A percentile compares a stretch with the other conserved stretches of the same genome.
These are phyloP conservation scores for Spilarctia lutea DNA, from an alignment of 2,888 invertebrate genomes.

Conservation along the genomic window DNA sequence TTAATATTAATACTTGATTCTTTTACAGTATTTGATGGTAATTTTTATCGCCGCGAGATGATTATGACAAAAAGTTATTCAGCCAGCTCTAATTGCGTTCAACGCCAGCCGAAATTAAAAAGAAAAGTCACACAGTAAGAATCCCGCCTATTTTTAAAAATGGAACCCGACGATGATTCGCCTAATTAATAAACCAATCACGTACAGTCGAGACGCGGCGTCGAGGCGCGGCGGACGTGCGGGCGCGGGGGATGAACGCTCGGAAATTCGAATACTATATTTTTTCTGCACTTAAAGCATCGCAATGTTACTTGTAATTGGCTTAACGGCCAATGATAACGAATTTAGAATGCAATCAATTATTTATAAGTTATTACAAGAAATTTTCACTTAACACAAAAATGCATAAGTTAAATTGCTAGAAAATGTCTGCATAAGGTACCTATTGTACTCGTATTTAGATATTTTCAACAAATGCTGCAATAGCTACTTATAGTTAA, in stretches of 20 bases:
- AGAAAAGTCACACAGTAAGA: conserved; percentile 84
- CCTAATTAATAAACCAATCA: conserved; percentile 87
- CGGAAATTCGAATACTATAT: conserved; percentile 85
- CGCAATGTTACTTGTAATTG: conserved; percentile 84
- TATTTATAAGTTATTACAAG: conserved; percentile 65
- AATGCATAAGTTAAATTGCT: conserved; percentile 59
- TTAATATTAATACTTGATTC: conserved; percentile 62
- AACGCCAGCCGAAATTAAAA: conserved; percentile 84
- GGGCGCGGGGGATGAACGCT: conserved; percentile 85
- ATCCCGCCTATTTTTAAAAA: conserved; percentile 87
- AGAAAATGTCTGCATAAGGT: conserved; percentile 60
- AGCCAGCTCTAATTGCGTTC: conserved; percentile 83
- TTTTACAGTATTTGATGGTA: conserved; percentile 67
- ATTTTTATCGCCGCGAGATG: conserved; percentile 69
- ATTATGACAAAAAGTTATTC: conserved; percentile 79
- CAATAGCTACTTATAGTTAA: conserved; percentile 54
- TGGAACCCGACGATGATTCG: conserved; percentile 83
- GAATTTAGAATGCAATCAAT: conserved; percentile 76
- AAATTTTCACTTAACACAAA: conserved; percentile 57
- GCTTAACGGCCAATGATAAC: conserved; percentile 79
- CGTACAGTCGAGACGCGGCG: conserved; percentile 86
- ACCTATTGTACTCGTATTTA: conserved; percentile 47
- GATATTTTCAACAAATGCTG: conserved; percentile 48
- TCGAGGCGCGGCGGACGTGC: conserved; percentile 85
- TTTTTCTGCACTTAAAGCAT: conserved; percentile 83